These are phyloP conservation scores for Cryptocheilus praepositus DNA, from an alignment of 2,888 invertebrate genomes.

Conservation along the genomic window DNA sequence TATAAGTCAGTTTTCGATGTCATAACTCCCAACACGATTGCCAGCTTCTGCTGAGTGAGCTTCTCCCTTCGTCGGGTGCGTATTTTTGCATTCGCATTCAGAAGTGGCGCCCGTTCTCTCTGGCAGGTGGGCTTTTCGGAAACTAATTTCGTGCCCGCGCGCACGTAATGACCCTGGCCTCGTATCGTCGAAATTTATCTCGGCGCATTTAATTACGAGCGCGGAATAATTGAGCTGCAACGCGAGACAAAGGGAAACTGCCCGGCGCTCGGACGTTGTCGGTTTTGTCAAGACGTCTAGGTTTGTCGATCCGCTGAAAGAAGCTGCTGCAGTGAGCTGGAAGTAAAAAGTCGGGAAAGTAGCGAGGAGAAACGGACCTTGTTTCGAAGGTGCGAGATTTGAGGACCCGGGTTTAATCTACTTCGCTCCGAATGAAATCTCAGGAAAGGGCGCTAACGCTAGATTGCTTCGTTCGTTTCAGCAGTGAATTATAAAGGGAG, in stretches of 20 bases:
- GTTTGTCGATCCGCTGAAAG: neutral
- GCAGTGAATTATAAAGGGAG: no score
- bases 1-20: no score
- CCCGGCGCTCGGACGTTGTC: neutral
- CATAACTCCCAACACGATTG: no score
- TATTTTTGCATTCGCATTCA: neutral
- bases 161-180: neutral
- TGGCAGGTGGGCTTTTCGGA: conserved; percentile 3
- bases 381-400: no score
- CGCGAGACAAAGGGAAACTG: neutral
- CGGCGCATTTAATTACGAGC: conserved; percentile 6
- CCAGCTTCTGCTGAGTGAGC: no score
- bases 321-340: neutral
- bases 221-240: neutral
- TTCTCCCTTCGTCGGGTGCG: neutral
- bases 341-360: neutral
- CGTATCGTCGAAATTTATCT: conserved; percentile 2
- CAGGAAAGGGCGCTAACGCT: neutral
- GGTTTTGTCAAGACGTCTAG: neutral
- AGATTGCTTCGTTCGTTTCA: no score
- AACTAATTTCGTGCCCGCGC: neutral
- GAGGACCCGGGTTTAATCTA: no score
- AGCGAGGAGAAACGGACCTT: neutral
- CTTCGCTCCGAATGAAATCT: no score
- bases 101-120: neutral